These are phyloP conservation scores for Falco berigora DNA, from an alignment of 2,797 vertebrate genomes.

Conservation along the genomic window DNA sequence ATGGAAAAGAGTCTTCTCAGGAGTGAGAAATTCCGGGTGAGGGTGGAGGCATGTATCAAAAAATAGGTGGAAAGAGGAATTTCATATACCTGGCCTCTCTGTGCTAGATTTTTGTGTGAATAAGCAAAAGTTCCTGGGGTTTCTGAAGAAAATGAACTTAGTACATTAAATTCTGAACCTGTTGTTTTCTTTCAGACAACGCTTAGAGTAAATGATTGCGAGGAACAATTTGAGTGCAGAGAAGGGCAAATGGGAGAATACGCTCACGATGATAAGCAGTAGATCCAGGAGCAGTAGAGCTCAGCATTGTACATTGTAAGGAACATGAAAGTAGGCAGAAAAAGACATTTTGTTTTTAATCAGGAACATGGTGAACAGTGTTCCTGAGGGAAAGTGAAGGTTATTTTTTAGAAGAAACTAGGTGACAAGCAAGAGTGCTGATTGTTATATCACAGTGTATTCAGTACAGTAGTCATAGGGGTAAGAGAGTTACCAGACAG, in stretches of 20 bases:
- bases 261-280: rapidly evolving
- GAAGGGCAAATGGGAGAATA: neutral
- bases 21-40: neutral
- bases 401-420: neutral
- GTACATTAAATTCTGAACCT: neutral
- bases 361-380: neutral
- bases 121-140: neutral
- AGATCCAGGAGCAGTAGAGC: neutral
- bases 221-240: neutral
- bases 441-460: neutral
- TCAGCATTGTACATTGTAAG: neutral
- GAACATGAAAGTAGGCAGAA: neutral
- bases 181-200: neutral
- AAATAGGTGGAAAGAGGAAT: neutral
- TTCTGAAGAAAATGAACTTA: neutral
- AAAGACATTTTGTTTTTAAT: slow-evolving; percentile 18
- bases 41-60: neutral
- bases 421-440: neutral
- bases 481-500: neutral
- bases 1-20: neutral
- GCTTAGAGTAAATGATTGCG: neutral
- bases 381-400: neutral
- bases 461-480: neutral
- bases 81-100: neutral
- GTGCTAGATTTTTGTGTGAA: neutral